Conservation (phyloP, 2,888 invertebrate genomes). For the Octonoba sinensis region DNA sequence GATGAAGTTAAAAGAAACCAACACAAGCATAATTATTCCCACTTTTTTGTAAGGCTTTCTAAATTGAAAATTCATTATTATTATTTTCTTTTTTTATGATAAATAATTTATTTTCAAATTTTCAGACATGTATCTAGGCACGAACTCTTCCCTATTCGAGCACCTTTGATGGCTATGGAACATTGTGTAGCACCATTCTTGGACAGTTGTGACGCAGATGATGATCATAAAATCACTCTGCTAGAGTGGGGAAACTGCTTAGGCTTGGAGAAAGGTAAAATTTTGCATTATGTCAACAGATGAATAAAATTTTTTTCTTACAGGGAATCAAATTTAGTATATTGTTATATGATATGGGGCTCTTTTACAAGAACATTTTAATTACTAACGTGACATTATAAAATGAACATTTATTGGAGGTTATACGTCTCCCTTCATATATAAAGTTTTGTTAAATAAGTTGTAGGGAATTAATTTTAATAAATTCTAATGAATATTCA, state of each 20-base stretch:
- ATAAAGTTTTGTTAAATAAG: too few relatives aligned
- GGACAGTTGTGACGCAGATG: conserved; percentile 87
- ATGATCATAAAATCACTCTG: conserved; percentile 90
- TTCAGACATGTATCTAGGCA: conserved; percentile 85
- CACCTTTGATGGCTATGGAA: conserved; percentile 94
- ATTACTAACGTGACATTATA: too few relatives aligned
- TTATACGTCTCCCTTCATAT: too few relatives aligned
- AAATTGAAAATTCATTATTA: too few relatives aligned
- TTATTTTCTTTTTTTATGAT: not conserved
- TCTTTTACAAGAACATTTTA: too few relatives aligned
- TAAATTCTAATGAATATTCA: too few relatives aligned
- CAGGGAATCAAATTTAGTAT: too few relatives aligned
- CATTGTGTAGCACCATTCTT: conserved; percentile 98
- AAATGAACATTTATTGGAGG: too few relatives aligned
- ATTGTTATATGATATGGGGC: too few relatives aligned
- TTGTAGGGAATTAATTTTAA: too few relatives aligned
- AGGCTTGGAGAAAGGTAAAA: conserved; percentile 81
- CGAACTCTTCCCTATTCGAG: conserved; percentile 95
- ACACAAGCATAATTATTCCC: not conserved
- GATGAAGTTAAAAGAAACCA: not conserved
- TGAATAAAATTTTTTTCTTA: too few relatives aligned
- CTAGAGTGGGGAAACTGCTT: conserved; percentile 87
- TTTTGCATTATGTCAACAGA: not conserved
- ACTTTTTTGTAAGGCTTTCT: too few relatives aligned
- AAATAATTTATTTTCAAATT: not conserved